Evolutionary conservation across 1,140 invertebrate species (phyloP).

Genomic region (Cyclargus thomasi): DNA sequence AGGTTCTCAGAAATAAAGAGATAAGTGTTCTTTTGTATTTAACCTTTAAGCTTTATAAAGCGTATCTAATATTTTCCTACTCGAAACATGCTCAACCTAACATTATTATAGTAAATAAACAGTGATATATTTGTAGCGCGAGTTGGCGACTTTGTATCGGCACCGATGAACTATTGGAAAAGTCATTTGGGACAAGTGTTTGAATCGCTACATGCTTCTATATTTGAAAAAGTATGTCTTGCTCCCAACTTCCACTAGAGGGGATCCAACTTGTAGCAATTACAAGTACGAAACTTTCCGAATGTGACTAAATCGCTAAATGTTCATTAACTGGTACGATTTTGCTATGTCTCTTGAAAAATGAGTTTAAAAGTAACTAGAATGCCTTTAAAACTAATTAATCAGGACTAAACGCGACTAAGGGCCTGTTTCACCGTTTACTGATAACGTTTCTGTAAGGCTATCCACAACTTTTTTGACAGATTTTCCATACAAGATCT

Average conservation of each 20-base stretch:
- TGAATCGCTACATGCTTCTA: conserved; percentile 25
- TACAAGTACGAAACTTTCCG: not conserved
- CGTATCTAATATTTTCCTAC: not conserved
- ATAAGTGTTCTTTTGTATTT: not conserved
- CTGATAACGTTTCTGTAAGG: no score
- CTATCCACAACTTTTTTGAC: no score
- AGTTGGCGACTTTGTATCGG: conserved; percentile 22
- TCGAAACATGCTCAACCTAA: not conserved
- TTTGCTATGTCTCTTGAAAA: not conserved
- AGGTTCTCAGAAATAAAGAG: not conserved
- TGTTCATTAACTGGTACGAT: not conserved
- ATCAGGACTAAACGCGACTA: no score
- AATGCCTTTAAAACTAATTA: not conserved
- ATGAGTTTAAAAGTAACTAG: conserved; percentile 5
- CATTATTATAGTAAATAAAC: conserved; percentile 12
- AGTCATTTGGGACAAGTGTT: conserved; percentile 37
- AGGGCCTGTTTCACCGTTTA: no score
- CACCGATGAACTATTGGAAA: conserved; percentile 36
- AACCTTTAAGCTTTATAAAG: not conserved
- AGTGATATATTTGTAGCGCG: not conserved
- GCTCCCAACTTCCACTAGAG: not conserved
- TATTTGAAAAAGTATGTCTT: conserved; percentile 25
- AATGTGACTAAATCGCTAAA: not conserved
- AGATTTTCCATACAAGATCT: no score
- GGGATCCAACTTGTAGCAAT: not conserved